These are phyloP conservation scores for Sylvilagus floridanus DNA, from an alignment of 2,797 vertebrate genomes.

Conservation along the genomic window DNA sequence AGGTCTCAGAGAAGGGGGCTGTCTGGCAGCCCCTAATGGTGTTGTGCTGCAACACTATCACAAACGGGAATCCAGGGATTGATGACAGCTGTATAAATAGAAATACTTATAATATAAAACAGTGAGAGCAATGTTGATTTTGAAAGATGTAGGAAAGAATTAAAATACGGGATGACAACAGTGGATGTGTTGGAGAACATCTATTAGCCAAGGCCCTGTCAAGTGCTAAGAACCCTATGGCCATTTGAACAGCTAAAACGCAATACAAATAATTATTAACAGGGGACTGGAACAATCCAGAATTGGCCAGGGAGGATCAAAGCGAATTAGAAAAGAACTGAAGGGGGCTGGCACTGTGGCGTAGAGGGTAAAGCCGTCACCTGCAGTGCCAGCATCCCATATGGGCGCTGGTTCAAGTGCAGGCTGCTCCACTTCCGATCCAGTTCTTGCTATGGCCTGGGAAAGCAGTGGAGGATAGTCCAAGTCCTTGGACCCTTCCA, in stretches of 20 bases:
- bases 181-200: background rate
- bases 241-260: conserved; percentile 8
- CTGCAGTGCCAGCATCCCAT: too few species aligned
- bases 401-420: too few species aligned
- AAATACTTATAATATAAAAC: conserved; percentile 14
- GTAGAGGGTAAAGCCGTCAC: too few species aligned
- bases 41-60: background rate
- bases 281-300: background rate
- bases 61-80: background rate
- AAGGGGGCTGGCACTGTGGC: too few species aligned
- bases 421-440: too few species aligned
- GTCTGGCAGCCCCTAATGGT: background rate
- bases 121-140: background rate
- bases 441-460: too few species aligned
- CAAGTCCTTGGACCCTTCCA: too few species aligned
- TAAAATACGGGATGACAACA: background rate
- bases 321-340: too few species aligned
- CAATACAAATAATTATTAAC: conserved; percentile 32
- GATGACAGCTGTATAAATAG: background rate
- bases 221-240: background rate
- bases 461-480: too few species aligned
- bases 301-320: background rate
- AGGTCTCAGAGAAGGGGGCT: background rate
- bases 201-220: background rate
- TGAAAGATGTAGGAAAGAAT: background rate